phyloP scores from a whole-genome alignment of 2,113 vertebrate genomes.

The Ciconia stormi region DNA sequence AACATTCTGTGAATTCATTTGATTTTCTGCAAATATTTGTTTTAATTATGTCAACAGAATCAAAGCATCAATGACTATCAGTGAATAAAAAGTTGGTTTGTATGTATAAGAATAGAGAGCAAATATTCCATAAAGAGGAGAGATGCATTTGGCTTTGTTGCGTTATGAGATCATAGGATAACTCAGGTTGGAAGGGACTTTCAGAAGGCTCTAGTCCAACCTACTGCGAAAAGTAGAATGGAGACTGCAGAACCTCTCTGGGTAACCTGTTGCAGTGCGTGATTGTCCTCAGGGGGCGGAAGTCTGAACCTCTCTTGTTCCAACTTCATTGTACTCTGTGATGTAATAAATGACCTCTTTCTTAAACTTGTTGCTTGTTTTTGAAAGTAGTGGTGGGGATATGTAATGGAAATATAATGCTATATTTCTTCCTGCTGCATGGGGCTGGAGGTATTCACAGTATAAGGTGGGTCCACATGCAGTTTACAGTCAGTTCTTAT shows the following conservation, averaged over 20 bases:
- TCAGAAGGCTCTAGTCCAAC: neutral
- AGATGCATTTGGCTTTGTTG: neutral
- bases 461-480: fast-evolving
- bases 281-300: fast-evolving
- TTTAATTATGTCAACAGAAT: neutral
- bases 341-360: neutral
- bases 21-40: neutral
- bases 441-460: neutral
- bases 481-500: neutral
- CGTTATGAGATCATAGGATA: neutral
- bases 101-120: neutral
- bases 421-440: fast-evolving
- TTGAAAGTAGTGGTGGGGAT: neutral
- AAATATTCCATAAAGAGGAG: neutral
- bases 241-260: neutral
- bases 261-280: neutral
- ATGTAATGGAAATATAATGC: neutral
- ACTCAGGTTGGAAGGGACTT: neutral
- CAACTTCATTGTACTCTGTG: neutral
- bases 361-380: neutral
- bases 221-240: neutral
- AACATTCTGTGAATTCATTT: neutral
- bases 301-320: neutral
- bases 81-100: neutral
- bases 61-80: neutral